These are phyloP conservation scores for Rhodinocichla rosea DNA, from an alignment of 2,113 vertebrate genomes.

Conservation along the genomic window DNA sequence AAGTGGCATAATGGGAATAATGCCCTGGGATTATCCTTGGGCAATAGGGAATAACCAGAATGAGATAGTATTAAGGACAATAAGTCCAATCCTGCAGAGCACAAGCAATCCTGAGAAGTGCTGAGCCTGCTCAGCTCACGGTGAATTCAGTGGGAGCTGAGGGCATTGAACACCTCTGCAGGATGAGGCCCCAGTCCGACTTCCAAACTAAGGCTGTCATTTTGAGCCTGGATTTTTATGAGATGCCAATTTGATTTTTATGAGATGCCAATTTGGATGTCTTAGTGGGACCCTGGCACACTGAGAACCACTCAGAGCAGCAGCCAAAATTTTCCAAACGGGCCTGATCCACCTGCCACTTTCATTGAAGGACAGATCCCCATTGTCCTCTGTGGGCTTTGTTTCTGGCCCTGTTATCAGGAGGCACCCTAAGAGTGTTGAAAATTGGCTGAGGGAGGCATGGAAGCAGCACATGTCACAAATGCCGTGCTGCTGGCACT, in stretches of 20 bases:
- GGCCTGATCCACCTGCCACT: slow-evolving; percentile 35
- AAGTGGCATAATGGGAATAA: slow-evolving; percentile 74
- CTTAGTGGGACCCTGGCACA: slow-evolving; percentile 35
- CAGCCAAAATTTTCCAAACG: neutral
- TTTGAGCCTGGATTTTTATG: slow-evolving; percentile 57
- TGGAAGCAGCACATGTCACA: slow-evolving; percentile 18
- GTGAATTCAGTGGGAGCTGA: neutral
- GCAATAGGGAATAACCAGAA: slow-evolving; percentile 72
- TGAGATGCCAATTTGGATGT: slow-evolving; percentile 58
- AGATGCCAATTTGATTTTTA: slow-evolving; percentile 62
- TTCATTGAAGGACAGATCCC: slow-evolving; percentile 21
- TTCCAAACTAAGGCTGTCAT: slow-evolving; percentile 48
- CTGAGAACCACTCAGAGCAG: neutral
- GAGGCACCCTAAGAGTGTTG: slow-evolving; percentile 3
- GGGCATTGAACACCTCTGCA: slow-evolving; percentile 10
- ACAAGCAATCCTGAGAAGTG: slow-evolving; percentile 12
- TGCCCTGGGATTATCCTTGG: slow-evolving; percentile 70
- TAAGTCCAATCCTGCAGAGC: slow-evolving; percentile 61
- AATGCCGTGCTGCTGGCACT: slow-evolving; percentile 30
- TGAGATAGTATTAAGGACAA: slow-evolving; percentile 74
- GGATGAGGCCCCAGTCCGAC: slow-evolving; percentile 35
- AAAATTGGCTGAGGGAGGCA: slow-evolving; percentile 26
- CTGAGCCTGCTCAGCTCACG: neutral
- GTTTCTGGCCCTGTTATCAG: slow-evolving; percentile 21
- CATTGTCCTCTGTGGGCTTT: neutral